These are phyloP conservation scores for Druon quercuslanigerum DNA, from an alignment of 1,140 invertebrate species.

Conservation along the genomic window DNA sequence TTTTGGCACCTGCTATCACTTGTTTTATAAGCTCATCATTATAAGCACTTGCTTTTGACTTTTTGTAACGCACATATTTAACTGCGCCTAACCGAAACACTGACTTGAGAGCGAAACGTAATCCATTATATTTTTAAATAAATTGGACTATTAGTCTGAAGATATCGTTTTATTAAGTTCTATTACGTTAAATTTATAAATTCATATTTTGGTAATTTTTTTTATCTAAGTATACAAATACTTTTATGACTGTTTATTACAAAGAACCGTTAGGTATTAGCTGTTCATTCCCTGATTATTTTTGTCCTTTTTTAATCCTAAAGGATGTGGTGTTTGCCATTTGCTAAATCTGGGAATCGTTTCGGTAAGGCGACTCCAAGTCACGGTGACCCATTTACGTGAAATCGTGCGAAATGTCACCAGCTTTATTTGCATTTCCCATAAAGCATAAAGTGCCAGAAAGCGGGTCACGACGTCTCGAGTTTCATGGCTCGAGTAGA, in stretches of 20 bases:
- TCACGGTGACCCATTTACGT: slow-evolving; percentile 54
- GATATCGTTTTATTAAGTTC: too few relatives aligned
- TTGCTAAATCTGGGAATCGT: slow-evolving; percentile 7
- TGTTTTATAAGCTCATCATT: too few relatives aligned
- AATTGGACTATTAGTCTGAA: too few relatives aligned
- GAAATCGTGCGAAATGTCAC: slow-evolving; percentile 53
- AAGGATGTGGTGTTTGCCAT: slow-evolving; percentile 14
- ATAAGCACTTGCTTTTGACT: too few relatives aligned
- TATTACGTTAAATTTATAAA: too few relatives aligned
- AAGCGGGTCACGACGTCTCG: slow-evolving; percentile 43
- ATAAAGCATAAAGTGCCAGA: slow-evolving; percentile 38
- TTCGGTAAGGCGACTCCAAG: neutral
- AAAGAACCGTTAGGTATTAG: slow-evolving; percentile 2
- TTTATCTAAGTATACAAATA: neutral
- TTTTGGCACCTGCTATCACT: too few relatives aligned
- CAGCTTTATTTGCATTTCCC: slow-evolving; percentile 50
- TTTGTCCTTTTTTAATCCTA: neutral
- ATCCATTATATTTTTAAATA: too few relatives aligned
- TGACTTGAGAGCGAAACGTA: too few relatives aligned
- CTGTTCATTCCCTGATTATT: slow-evolving; percentile 3
- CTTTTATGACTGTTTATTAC: neutral
- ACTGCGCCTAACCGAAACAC: too few relatives aligned
- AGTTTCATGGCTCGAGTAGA: slow-evolving; percentile 49
- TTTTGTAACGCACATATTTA: too few relatives aligned
- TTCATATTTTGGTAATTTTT: too few relatives aligned